phyloP scores from a whole-genome alignment of 35 echinoderm and acorn worm genomes.

The Stichopus chloronotus region DNA sequence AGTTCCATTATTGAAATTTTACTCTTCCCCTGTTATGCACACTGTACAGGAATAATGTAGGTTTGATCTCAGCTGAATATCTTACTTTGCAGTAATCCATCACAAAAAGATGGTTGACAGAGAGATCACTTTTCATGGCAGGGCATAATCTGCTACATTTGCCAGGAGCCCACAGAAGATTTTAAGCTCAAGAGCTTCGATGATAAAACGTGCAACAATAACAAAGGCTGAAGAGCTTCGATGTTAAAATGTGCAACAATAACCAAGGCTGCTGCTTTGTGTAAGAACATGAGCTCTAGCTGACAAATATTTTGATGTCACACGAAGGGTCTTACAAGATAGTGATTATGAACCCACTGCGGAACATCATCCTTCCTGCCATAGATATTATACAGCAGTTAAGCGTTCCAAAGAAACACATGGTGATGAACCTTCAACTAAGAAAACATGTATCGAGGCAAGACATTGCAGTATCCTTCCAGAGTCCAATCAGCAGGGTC shows the following conservation, averaged over 20 bases:
- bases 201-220: slow-evolving; percentile 44
- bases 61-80: not conserved
- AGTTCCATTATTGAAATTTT: not conserved
- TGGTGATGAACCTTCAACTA: not conserved
- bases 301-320: slow-evolving; percentile 77
- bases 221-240: not conserved
- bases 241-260: slow-evolving; percentile 23
- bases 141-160: not conserved
- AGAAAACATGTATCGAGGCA: not conserved
- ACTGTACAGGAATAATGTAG: not conserved
- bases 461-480: slow-evolving; percentile 46
- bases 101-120: not conserved
- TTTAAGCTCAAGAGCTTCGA: not conserved
- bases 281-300: slow-evolving; percentile 53
- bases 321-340: slow-evolving; percentile 54
- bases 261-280: slow-evolving; percentile 37
- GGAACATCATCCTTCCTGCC: slow-evolving; percentile 64
- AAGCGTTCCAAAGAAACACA: slow-evolving; percentile 49
- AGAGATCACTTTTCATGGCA: not conserved
- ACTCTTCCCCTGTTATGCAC: not conserved
- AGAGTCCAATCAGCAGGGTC: slow-evolving; percentile 67
- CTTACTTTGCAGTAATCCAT: not conserved
- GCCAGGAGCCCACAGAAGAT: not conserved
- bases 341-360: not conserved
- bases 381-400: slow-evolving; percentile 74